Conservation (phyloP, 2,888 invertebrate species). For the Andrena fulva region DNA sequence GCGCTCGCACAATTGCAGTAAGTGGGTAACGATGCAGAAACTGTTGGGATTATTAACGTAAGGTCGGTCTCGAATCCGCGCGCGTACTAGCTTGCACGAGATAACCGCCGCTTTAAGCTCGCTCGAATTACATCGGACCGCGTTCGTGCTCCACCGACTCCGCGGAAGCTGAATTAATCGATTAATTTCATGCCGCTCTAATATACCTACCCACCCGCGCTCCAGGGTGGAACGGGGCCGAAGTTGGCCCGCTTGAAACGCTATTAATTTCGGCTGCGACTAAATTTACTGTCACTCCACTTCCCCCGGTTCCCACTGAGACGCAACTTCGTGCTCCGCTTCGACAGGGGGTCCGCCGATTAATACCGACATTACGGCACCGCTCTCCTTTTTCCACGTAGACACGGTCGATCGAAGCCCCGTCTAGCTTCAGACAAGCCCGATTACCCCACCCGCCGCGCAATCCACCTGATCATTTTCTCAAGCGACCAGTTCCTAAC, state of each 20-base stretch:
- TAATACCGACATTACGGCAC: background rate
- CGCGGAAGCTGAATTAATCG: conserved; percentile 62
- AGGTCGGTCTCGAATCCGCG: conserved; percentile 55
- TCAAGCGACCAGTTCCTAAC: background rate
- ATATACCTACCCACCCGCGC: conserved; percentile 18
- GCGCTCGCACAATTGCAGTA: conserved; percentile 51
- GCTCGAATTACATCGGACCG: conserved; percentile 56
- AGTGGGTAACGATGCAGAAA: conserved; percentile 66
- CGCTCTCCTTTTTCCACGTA: background rate
- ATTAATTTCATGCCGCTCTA: conserved; percentile 58
- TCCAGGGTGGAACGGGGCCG: background rate
- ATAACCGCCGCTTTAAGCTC: conserved; percentile 52
- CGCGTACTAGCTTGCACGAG: conserved; percentile 38
- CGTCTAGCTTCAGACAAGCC: background rate
- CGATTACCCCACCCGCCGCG: background rate
- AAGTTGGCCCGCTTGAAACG: conserved; percentile 8
- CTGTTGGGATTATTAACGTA: conserved; percentile 64
- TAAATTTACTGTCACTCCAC: background rate
- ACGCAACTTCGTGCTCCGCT: background rate
- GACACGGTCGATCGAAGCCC: background rate
- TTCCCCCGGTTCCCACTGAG: background rate
- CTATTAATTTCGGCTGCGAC: conserved; percentile 15
- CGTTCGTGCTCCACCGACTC: conserved; percentile 49
- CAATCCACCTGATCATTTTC: background rate
- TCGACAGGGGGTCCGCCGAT: background rate